Evolutionary conservation across 1,140 invertebrate species (phyloP).

Genomic region (Drosophila tropicalis): DNA sequence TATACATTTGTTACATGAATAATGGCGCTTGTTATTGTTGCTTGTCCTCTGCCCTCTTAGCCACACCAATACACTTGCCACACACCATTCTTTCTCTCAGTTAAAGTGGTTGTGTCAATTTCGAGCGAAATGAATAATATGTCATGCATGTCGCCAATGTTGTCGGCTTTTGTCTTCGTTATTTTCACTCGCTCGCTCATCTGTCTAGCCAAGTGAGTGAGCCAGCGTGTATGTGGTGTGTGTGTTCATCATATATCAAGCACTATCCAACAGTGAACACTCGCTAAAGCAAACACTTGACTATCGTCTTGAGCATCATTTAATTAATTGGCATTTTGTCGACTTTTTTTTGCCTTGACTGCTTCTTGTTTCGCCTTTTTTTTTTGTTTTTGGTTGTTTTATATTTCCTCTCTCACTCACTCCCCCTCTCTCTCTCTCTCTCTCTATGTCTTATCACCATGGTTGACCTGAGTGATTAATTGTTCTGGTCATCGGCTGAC

Average conservation of each 20-base stretch:
- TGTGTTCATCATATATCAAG: conserved; percentile 22
- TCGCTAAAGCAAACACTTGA: conserved; percentile 26
- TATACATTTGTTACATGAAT: conserved; percentile 47
- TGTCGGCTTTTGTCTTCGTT: conserved; percentile 61
- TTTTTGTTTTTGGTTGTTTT: conserved; percentile 1
- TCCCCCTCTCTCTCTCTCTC: no score
- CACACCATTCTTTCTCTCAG: background rate
- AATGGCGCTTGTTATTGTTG: conserved; percentile 69
- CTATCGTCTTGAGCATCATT: conserved; percentile 32
- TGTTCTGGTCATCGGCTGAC: conserved; percentile 17
- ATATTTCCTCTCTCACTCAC: no score
- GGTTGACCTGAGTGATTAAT: conserved; percentile 50
- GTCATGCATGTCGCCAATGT: conserved; percentile 55
- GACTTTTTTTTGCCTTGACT: conserved; percentile 44
- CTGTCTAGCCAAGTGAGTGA: conserved; percentile 13
- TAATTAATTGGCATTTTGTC: conserved; percentile 63
- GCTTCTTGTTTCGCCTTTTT: background rate
- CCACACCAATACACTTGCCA: no score
- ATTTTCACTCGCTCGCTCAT: conserved; percentile 38
- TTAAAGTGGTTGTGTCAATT: conserved; percentile 70
- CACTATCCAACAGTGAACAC: conserved; percentile 32
- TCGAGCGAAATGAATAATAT: conserved; percentile 71
- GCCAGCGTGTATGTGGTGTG: background rate
- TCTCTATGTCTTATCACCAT: background rate
- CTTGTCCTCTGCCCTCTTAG: background rate